These are phyloP conservation scores for Armadillidium nasatum DNA, from an alignment of 1,140 invertebrate genomes.

Conservation along the genomic window DNA sequence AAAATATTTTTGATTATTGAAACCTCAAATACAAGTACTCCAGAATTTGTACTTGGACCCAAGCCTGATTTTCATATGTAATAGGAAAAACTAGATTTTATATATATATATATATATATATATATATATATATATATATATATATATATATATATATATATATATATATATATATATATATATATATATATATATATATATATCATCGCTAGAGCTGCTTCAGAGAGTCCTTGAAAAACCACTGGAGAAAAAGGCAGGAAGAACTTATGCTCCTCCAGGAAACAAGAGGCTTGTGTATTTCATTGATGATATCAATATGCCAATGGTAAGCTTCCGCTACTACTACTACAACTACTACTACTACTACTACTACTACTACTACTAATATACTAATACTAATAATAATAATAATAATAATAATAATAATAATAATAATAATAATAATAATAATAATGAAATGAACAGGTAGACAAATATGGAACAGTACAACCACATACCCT, in stretches of 20 bases:
- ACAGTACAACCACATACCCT: conserved; percentile 94
- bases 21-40: no score
- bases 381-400: neutral
- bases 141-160: neutral
- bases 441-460: neutral
- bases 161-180: conserved; percentile 19
- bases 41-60: no score
- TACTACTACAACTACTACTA: neutral
- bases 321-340: conserved; percentile 64
- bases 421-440: conserved; percentile 17
- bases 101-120: no score
- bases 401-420: conserved; percentile 17
- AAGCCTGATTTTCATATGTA: no score
- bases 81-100: no score
- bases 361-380: neutral
- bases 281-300: conserved; percentile 93
- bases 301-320: conserved; percentile 97
- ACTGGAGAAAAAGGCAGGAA: conserved; percentile 93
- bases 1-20: no score
- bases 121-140: no score
- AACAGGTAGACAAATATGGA: conserved; percentile 80
- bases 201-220: conserved; percentile 66
- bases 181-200: neutral
- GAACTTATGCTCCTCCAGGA: conserved; percentile 91
- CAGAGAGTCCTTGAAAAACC: conserved; percentile 91